Evolutionary conservation across 2,888 invertebrate species (phyloP).

Genomic region (Protophormia terraenovae): DNA sequence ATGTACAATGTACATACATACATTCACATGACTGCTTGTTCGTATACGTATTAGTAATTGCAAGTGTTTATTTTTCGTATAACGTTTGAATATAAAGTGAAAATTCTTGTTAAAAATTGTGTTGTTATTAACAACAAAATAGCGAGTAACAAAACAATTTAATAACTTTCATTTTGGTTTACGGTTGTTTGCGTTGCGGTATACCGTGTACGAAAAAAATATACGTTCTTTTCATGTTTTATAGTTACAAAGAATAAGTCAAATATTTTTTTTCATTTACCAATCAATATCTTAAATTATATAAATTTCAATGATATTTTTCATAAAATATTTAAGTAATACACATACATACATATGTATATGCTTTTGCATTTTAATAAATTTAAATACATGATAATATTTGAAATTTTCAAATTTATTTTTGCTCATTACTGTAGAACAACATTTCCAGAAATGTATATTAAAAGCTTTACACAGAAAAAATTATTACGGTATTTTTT

Average conservation of each 20-base stretch:
- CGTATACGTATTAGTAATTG: neutral
- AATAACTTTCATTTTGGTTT: conserved; percentile 57
- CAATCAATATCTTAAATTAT: too few relatives aligned
- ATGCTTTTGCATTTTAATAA: too few relatives aligned
- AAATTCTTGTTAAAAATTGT: conserved; percentile 64
- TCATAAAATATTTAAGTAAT: too few relatives aligned
- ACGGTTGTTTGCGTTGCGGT: conserved; percentile 22
- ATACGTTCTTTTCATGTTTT: too few relatives aligned
- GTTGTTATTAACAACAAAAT: conserved; percentile 39
- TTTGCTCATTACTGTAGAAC: neutral
- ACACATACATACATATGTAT: too few relatives aligned
- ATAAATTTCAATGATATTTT: too few relatives aligned
- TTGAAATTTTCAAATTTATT: too few relatives aligned
- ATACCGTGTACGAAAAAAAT: neutral
- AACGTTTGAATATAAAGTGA: conserved; percentile 68
- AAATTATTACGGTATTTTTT: too few relatives aligned
- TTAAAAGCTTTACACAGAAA: too few relatives aligned
- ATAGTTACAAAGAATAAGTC: neutral
- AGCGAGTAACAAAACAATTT: conserved; percentile 31
- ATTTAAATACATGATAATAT: too few relatives aligned
- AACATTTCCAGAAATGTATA: neutral
- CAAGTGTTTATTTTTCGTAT: conserved; percentile 48
- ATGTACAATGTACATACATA: neutral
- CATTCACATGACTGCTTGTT: too few relatives aligned
- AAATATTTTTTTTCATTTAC: too few relatives aligned